Conservation (phyloP, 1,140 invertebrate species). For the Myzus persicae region DNA sequence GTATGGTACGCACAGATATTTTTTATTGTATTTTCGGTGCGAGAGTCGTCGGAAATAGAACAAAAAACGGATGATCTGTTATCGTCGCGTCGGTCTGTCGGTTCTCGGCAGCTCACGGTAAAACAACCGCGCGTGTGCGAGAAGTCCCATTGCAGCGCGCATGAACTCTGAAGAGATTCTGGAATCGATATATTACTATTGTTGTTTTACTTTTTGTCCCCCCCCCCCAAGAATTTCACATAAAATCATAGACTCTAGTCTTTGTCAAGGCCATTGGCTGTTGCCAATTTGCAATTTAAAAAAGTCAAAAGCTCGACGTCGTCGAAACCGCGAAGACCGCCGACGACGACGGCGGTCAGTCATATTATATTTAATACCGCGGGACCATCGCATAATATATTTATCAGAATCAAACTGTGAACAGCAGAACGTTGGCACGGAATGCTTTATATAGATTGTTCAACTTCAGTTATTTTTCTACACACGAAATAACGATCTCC, state of each 20-base stretch:
- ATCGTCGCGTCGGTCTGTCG: not conserved
- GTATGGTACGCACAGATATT: not conserved
- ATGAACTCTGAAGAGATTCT: not conserved
- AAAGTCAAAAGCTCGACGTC: not conserved
- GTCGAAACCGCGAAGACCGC: not conserved
- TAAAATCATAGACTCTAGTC: not conserved
- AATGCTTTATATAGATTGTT: not conserved
- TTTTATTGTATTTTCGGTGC: not conserved
- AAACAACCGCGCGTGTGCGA: not conserved
- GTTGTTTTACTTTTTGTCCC: not conserved
- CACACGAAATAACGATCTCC: not conserved
- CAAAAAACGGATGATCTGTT: constrained; percentile 5
- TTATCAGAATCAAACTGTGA: not conserved
- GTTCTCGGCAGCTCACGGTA: not conserved
- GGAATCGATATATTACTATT: not conserved
- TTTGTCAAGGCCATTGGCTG: not conserved
- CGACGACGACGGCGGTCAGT: no score
- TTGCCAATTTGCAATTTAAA: not conserved
- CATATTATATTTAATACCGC: no score
- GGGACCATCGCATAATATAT: not conserved
- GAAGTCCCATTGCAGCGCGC: not conserved
- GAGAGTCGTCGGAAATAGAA: constrained; percentile 9
- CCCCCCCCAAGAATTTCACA: not conserved
- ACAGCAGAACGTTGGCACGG: not conserved
- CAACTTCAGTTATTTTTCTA: not conserved